Percentiles rank a stretch among this genome's conserved stretches.
Evolutionary conservation across 2,888 invertebrate genomes (phyloP).

Genomic region (Drosophila stalkeri): DNA sequence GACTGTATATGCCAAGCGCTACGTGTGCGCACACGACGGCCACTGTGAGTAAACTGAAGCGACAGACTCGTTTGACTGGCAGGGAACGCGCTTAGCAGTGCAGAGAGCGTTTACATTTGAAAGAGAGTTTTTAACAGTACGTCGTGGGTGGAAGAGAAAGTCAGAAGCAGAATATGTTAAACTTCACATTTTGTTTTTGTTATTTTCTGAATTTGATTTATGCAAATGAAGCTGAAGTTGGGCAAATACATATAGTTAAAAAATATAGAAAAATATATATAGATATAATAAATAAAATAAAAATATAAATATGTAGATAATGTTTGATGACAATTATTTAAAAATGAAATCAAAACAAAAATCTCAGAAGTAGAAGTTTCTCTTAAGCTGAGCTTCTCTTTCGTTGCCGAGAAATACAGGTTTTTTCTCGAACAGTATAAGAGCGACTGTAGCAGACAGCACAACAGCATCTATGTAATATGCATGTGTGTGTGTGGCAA

Average conservation of each 20-base stretch:
- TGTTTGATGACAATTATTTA: background rate
- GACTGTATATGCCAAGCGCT: conserved; percentile 29
- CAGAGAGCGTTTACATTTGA: conserved; percentile 12
- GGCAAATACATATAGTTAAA: too few relatives aligned
- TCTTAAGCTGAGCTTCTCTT: conserved; percentile 37
- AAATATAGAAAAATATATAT: background rate
- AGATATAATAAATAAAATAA: background rate
- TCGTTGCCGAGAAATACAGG: conserved; percentile 41
- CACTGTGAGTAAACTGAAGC: conserved; percentile 44
- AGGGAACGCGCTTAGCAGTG: conserved; percentile 8
- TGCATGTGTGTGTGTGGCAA: conserved; percentile 7
- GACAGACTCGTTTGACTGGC: conserved; percentile 23
- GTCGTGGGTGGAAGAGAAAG: conserved; percentile 24
- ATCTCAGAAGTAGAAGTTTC: background rate
- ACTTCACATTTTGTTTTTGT: background rate
- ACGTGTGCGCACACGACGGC: conserved; percentile 45
- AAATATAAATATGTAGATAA: background rate
- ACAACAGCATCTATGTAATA: conserved; percentile 2
- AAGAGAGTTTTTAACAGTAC: conserved; percentile 15
- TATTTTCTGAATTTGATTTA: background rate
- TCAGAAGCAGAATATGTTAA: background rate
- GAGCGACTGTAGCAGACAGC: conserved; percentile 19
- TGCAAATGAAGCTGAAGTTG: background rate
- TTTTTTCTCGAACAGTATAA: conserved; percentile 47
- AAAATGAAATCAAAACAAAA: conserved; percentile 8